phyloP scores from a whole-genome alignment of 2,113 vertebrate species.

The Coturnix japonica region DNA sequence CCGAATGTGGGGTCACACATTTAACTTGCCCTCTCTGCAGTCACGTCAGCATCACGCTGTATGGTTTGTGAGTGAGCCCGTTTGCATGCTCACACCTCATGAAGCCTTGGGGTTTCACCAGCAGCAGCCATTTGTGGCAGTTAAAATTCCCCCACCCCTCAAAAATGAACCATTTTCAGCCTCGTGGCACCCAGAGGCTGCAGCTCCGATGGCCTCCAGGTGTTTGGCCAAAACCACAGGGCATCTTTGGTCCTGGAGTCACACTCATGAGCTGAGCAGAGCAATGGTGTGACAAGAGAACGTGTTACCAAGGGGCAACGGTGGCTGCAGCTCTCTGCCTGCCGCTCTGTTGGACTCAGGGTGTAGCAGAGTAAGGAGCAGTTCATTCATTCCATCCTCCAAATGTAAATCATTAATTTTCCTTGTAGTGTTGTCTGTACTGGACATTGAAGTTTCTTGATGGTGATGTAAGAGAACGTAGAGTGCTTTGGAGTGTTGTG shows the following conservation, averaged over 20 bases:
- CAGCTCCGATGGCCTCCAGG: background rate
- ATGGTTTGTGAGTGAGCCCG: background rate
- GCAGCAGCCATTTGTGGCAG: background rate
- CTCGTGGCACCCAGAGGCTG: background rate
- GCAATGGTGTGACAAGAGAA: background rate
- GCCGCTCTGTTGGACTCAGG: background rate
- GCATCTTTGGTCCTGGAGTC: background rate
- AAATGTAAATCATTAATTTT: conserved; percentile 41
- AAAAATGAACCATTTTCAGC: background rate
- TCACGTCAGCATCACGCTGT: background rate
- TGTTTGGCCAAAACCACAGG: fast-evolving
- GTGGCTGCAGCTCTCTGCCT: background rate
- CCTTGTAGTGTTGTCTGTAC: conserved; percentile 57
- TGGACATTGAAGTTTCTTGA: conserved; percentile 51
- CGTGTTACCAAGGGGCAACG: fast-evolving
- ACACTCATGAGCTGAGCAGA: background rate
- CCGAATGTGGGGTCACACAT: background rate
- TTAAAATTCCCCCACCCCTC: background rate
- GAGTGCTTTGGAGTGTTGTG: conserved; percentile 56
- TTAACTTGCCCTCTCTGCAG: background rate
- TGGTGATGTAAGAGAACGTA: conserved; percentile 49
- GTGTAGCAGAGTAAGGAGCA: conserved; percentile 6
- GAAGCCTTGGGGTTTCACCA: background rate
- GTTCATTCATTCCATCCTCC: background rate
- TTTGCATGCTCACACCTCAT: background rate